phyloP scores from a whole-genome alignment of 2,797 vertebrate species.

The Propithecus deckenii region DNA sequence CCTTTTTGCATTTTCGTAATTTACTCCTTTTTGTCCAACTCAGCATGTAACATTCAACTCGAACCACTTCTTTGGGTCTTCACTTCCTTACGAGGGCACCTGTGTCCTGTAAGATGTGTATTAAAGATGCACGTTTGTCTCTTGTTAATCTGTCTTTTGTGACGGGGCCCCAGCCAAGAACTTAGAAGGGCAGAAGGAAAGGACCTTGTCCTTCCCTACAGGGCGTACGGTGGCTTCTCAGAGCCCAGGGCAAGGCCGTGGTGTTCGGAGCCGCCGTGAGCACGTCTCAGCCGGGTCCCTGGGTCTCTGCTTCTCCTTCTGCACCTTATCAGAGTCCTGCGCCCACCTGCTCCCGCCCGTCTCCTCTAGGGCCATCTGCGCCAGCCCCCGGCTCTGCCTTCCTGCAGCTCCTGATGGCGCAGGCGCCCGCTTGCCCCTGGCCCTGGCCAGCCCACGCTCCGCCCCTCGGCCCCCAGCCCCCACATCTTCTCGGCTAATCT shows the following conservation, averaged over 20 bases:
- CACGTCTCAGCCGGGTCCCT: not conserved
- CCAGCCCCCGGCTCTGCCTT: not conserved
- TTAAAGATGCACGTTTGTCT: no score
- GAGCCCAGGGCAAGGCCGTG: not conserved
- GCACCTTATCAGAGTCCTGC: not conserved
- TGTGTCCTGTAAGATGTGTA: no score
- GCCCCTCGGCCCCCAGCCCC: accelerated
- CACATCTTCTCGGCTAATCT: not conserved
- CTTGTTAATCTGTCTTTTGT: not conserved
- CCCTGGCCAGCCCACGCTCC: no score
- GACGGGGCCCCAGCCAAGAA: not conserved
- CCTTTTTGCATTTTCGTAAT: accelerated
- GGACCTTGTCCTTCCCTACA: not conserved
- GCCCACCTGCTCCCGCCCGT: accelerated
- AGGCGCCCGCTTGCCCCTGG: no score
- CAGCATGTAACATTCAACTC: no score
- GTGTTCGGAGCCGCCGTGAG: accelerated
- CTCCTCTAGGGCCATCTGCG: not conserved
- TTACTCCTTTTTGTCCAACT: not conserved
- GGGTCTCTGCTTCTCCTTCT: not conserved
- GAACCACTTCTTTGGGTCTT: not conserved
- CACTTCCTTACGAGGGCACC: not conserved
- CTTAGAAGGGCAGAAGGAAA: no score
- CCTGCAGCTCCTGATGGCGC: not conserved
- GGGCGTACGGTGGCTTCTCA: not conserved